Evolutionary conservation across 2,113 vertebrate species (phyloP).

Genomic region (Thamnophis sirtalis): DNA sequence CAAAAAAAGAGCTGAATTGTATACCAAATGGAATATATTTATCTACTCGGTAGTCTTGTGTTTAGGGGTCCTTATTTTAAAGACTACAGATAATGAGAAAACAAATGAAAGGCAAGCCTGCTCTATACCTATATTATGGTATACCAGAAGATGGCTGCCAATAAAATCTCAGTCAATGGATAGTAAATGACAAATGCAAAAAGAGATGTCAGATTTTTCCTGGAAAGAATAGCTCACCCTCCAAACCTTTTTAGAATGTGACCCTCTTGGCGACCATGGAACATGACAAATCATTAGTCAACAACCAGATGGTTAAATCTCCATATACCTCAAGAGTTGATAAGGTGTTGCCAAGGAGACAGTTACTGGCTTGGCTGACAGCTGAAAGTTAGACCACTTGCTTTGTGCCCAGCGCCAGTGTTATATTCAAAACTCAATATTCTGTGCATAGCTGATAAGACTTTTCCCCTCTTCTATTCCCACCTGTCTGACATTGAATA

Average conservation of each 20-base stretch:
- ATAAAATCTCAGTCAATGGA: conserved; percentile 3
- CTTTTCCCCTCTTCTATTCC: fast-evolving
- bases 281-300: conserved; percentile 35
- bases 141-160: background rate
- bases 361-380: background rate
- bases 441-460: conserved; percentile 39
- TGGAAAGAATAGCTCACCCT: conserved; percentile 41
- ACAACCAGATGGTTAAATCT: background rate
- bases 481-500: conserved; percentile 15
- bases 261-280: background rate
- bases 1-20: background rate
- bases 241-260: conserved; percentile 12
- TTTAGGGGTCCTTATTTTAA: conserved; percentile 33
- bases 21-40: background rate
- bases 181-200: background rate
- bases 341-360: conserved; percentile 25
- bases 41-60: background rate
- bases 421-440: background rate
- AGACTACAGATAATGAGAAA: background rate
- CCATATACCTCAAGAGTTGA: fast-evolving
- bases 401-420: background rate
- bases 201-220: conserved; percentile 5
- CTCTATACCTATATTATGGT: background rate
- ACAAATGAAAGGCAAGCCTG: conserved; percentile 3
- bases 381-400: conserved; percentile 4